Percentiles rank a stretch among this genome's conserved stretches.
Evolutionary conservation across 2,888 invertebrate genomes (phyloP).

Genomic region (Parelbella ahira): DNA sequence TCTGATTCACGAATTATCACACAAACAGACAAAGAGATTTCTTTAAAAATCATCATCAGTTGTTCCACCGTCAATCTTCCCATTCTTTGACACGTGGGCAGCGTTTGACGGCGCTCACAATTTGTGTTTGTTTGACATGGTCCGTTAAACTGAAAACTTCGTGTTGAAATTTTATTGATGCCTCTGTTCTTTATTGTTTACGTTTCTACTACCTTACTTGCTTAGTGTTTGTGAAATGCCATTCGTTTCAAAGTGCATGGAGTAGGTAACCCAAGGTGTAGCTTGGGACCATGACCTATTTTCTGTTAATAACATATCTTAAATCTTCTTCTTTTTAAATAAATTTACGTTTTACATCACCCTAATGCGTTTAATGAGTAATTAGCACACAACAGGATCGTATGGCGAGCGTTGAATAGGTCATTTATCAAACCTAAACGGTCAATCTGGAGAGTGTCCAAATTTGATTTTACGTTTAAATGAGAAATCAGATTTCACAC

Average conservation of each 20-base stretch:
- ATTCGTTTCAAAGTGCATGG: slow-evolving; percentile 1
- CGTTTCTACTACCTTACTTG: background rate
- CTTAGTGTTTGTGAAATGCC: background rate
- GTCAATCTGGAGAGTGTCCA: slow-evolving; percentile 60
- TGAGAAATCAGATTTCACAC: slow-evolving; percentile 33
- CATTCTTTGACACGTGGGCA: slow-evolving; percentile 40
- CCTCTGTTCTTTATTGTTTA: slow-evolving; percentile 4
- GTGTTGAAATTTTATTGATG: slow-evolving; percentile 6
- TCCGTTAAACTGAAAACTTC: slow-evolving; percentile 27
- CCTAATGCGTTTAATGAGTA: slow-evolving; percentile 52
- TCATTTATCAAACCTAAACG: slow-evolving; percentile 52
- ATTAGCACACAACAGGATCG: slow-evolving; percentile 46
- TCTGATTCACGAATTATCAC: slow-evolving; percentile 42
- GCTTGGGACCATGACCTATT: slow-evolving; percentile 13
- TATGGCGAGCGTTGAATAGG: slow-evolving; percentile 41
- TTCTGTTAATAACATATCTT: no score
- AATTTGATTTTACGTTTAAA: slow-evolving; percentile 41
- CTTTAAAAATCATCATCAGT: slow-evolving; percentile 42
- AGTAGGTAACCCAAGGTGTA: slow-evolving; percentile 10
- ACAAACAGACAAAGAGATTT: slow-evolving; percentile 42
- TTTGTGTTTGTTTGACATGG: slow-evolving; percentile 43
- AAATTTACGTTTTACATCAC: no score
- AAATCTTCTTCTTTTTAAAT: no score
- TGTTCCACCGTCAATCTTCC: slow-evolving; percentile 47
- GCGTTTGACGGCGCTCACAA: slow-evolving; percentile 46